Conservation (phyloP, 2,888 invertebrate genomes). For the Metacarcinus magister region DNA sequence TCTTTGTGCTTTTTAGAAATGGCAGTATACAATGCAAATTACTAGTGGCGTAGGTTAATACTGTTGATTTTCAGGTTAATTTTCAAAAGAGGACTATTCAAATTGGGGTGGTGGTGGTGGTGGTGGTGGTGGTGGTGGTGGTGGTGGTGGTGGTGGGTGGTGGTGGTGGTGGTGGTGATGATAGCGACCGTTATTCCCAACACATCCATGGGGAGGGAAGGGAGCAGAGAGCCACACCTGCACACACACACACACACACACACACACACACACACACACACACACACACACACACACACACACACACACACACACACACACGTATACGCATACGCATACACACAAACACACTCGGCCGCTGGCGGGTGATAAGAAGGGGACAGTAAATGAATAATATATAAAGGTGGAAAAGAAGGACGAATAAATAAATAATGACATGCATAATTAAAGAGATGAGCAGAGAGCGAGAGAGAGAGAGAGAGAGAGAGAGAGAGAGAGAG, state of each 20-base stretch:
- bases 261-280: conserved; percentile 43
- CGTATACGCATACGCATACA: background rate
- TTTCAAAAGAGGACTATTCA: background rate
- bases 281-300: conserved; percentile 53
- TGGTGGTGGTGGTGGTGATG: conserved; percentile 38
- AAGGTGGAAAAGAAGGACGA: too few species aligned
- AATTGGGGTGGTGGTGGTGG: background rate
- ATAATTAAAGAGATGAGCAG: too few species aligned
- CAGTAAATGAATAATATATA: too few species aligned
- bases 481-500: background rate
- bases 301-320: background rate
- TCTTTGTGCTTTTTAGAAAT: background rate
- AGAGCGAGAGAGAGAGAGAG: background rate
- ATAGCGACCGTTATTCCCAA: conserved; percentile 42
- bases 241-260: conserved; percentile 45
- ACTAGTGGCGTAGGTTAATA: too few species aligned
- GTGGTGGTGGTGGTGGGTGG: background rate
- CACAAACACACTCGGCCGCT: background rate
- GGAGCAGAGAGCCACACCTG: conserved; percentile 14
- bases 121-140: background rate
- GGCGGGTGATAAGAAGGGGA: too few species aligned
- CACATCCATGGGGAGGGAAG: conserved; percentile 41
- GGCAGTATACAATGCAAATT: too few species aligned
- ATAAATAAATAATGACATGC: too few species aligned
- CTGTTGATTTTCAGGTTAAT: background rate